These are phyloP conservation scores for Chironomus striatipennis DNA, from an alignment of 1,140 invertebrate genomes.

Conservation along the genomic window DNA sequence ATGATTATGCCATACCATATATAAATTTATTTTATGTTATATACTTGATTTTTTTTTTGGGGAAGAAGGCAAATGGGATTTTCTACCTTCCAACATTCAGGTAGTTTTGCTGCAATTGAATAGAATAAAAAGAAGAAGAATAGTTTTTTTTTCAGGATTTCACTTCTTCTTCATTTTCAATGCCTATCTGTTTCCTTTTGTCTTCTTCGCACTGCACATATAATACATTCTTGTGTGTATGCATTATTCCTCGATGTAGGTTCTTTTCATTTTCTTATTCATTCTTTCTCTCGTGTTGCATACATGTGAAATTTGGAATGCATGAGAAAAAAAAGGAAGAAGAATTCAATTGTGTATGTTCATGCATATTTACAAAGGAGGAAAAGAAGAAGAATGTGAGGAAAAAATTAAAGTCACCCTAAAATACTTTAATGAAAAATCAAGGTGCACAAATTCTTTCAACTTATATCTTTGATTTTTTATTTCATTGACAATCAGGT, in stretches of 20 bases:
- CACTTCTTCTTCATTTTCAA: background rate
- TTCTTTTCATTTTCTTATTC: background rate
- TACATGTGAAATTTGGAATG: background rate
- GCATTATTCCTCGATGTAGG: background rate
- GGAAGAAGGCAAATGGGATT: background rate
- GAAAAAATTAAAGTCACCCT: conserved; percentile 8
- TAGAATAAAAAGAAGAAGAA: background rate
- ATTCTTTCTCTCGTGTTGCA: background rate
- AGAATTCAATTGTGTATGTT: background rate
- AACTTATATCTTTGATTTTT: background rate
- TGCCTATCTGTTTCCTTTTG: conserved; percentile 7
- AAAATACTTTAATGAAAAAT: background rate
- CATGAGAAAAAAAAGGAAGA: background rate
- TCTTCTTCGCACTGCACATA: conserved; percentile 11
- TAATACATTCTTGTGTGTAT: background rate
- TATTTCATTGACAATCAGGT: background rate
- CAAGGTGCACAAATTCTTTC: background rate
- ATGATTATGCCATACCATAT: background rate
- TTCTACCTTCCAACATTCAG: background rate
- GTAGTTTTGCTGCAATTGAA: background rate
- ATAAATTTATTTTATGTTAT: background rate
- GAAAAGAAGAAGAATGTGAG: background rate
- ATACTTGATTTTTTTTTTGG: background rate
- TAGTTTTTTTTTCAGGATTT: background rate
- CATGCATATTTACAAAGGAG: background rate